Percentiles rank a stretch among this genome's conserved stretches.
Evolutionary conservation across 2,113 vertebrate genomes (phyloP).

Genomic region (Oryzias woworae): DNA sequence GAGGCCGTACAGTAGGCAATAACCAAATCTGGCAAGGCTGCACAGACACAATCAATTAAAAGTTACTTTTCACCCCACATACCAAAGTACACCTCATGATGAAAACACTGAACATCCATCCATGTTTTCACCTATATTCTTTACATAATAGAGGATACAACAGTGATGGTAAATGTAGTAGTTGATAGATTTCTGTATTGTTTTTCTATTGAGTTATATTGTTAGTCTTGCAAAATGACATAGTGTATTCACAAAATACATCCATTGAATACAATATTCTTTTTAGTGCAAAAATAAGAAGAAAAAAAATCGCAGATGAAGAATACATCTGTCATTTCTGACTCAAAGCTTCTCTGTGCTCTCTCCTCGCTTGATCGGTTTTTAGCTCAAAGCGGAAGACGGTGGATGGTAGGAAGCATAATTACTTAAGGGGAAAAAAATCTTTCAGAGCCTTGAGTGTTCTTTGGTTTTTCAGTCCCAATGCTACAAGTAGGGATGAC

Average conservation of each 20-base stretch:
- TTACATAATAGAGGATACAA: no score
- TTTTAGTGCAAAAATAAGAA: neutral
- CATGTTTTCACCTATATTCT: no score
- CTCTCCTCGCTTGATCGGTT: constrained; percentile 3
- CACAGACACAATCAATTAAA: no score
- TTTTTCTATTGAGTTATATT: neutral
- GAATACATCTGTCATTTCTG: neutral
- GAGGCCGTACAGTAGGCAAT: no score
- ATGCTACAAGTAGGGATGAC: constrained; percentile 5
- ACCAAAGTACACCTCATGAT: no score
- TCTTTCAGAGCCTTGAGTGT: neutral
- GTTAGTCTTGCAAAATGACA: no score
- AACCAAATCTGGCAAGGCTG: no score
- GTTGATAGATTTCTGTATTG: neutral
- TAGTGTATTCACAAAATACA: neutral
- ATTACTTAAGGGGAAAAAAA: constrained; percentile 8
- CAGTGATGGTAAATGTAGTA: neutral
- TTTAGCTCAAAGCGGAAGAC: constrained; percentile 1
- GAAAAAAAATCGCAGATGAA: neutral
- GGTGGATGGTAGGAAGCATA: constrained; percentile 6
- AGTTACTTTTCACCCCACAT: no score
- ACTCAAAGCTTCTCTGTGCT: neutral
- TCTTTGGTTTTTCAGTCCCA: neutral
- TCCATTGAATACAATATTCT: neutral
- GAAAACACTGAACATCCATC: no score